Evolutionary conservation across 2,797 vertebrate genomes (phyloP).

Genomic region (Gallinago solitaria): DNA sequence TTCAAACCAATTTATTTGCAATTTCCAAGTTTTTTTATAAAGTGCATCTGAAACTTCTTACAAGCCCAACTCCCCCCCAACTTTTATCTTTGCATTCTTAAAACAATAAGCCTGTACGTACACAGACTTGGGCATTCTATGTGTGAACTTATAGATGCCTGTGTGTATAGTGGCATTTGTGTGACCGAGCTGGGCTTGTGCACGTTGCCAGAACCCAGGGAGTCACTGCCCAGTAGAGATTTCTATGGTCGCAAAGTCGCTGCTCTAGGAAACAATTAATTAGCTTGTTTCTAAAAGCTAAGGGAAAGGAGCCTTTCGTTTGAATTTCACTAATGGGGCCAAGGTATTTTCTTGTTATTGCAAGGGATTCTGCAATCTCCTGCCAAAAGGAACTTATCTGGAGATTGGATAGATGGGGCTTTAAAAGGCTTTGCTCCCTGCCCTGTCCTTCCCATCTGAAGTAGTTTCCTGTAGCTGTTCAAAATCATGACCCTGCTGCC

Average conservation of each 20-base stretch:
- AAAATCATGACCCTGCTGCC: neutral
- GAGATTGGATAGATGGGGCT: neutral
- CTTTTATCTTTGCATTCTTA: neutral
- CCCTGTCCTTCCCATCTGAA: neutral
- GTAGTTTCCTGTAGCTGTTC: neutral
- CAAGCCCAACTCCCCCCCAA: neutral
- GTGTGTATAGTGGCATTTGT: accelerated
- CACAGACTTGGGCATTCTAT: neutral
- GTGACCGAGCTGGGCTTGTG: neutral
- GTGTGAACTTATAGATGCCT: neutral
- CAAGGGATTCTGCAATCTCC: slow-evolving; percentile 8
- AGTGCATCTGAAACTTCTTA: neutral
- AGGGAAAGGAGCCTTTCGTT: neutral
- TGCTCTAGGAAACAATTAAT: slow-evolving; percentile 17
- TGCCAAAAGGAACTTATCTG: neutral
- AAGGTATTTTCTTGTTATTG: slow-evolving; percentile 15
- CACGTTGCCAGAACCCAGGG: neutral
- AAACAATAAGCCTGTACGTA: neutral
- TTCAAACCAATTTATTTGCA: neutral
- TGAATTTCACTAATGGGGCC: neutral
- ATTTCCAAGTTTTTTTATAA: neutral
- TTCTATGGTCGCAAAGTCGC: neutral
- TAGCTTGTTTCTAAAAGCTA: neutral
- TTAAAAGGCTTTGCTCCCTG: neutral
- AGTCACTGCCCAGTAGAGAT: neutral